These are phyloP conservation scores for Acyrthosiphon pisum DNA, from an alignment of 1,140 invertebrate genomes.

Conservation along the genomic window DNA sequence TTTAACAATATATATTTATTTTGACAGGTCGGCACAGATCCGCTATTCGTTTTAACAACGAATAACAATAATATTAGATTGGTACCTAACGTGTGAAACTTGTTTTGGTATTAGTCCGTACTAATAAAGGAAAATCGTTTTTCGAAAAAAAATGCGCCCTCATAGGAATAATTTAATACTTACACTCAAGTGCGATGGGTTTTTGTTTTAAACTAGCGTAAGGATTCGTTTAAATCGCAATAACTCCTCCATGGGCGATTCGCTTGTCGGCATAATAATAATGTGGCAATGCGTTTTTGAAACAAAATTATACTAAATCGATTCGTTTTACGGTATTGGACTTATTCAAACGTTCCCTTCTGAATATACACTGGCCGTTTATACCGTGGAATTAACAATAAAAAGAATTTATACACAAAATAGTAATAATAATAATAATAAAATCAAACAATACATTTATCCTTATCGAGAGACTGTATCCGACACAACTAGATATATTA, in stretches of 20 bases:
- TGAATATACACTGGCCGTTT: not conserved
- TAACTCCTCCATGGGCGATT: not conserved
- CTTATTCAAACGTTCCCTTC: not conserved
- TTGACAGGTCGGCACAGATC: no score
- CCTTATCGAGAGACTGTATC: not conserved
- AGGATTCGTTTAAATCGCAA: not conserved
- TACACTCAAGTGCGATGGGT: not conserved
- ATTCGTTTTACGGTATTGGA: not conserved
- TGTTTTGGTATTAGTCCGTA: not conserved
- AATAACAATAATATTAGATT: not conserved
- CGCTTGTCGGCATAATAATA: not conserved
- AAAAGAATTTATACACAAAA: not conserved
- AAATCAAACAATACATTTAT: not conserved
- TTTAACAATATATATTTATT: not conserved
- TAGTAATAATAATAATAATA: not conserved
- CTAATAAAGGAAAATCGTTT: not conserved
- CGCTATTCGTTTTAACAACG: not conserved
- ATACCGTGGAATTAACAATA: not conserved
- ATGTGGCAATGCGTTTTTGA: not conserved
- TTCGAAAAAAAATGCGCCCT: not conserved
- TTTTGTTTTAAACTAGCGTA: not conserved
- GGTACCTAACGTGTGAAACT: not conserved
- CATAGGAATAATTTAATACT: not conserved
- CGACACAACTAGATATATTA: not conserved
- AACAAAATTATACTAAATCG: constrained; percentile 17